These are phyloP conservation scores for Caenorhabditis panamensis DNA, from an alignment of 2,888 invertebrate genomes.

Conservation along the genomic window DNA sequence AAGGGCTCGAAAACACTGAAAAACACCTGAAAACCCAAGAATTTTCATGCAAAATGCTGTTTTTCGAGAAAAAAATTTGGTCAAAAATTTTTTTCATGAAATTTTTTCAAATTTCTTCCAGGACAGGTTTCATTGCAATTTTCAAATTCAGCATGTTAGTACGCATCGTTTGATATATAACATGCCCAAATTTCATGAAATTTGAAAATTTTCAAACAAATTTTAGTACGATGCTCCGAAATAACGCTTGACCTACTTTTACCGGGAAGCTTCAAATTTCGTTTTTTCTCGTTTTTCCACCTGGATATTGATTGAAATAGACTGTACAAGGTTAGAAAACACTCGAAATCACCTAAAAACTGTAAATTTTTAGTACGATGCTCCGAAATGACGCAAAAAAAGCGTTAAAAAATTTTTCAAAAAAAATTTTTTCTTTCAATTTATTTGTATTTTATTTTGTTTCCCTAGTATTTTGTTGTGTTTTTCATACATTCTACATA, in stretches of 20 bases:
- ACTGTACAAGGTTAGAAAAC: no score
- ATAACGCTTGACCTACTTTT: no score
- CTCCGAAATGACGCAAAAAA: background rate
- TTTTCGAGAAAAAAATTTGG: conserved; percentile 22
- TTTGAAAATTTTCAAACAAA: background rate
- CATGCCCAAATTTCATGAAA: background rate
- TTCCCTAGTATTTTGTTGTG: background rate
- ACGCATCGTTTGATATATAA: background rate
- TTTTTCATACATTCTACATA: background rate
- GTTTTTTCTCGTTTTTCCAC: no score
- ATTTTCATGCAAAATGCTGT: no score
- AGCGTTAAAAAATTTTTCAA: background rate
- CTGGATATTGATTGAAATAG: no score
- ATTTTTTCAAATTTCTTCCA: background rate
- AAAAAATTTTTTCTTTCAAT: background rate
- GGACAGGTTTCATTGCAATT: background rate
- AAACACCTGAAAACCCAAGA: no score
- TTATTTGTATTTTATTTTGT: background rate
- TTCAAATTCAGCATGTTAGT: background rate
- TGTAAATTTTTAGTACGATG: no score
- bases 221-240: background rate
- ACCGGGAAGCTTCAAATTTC: no score
- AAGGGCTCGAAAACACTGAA: no score
- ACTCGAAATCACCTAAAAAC: no score
- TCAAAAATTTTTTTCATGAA: conserved; percentile 57